Conservation (phyloP, 2,113 vertebrate species). For the Nothobranchius furzeri region DNA sequence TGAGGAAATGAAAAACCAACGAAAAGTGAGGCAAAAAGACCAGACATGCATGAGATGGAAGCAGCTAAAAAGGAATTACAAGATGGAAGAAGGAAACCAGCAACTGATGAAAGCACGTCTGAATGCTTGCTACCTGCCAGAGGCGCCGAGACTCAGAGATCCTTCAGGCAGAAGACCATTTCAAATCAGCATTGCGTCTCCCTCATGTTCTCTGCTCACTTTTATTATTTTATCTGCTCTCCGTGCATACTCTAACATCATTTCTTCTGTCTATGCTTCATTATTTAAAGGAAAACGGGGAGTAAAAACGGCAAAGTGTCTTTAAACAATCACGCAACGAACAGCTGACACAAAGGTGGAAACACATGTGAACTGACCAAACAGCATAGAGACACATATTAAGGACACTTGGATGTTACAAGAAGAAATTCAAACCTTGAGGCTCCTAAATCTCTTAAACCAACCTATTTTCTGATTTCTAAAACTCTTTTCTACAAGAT, state of each 20-base stretch:
- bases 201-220: slow-evolving; percentile 35
- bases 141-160: slow-evolving; percentile 39
- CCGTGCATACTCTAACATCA: slow-evolving; percentile 19
- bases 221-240: slow-evolving; percentile 37
- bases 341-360: neutral
- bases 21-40: slow-evolving; percentile 45
- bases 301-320: neutral
- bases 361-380: neutral
- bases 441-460: slow-evolving; percentile 24
- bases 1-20: slow-evolving; percentile 32
- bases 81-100: slow-evolving; percentile 35
- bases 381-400: neutral
- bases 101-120: slow-evolving; percentile 40
- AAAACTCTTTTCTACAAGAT: slow-evolving; percentile 40
- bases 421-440: slow-evolving; percentile 10
- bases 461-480: slow-evolving; percentile 28
- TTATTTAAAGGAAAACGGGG: slow-evolving; percentile 30
- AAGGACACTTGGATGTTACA: slow-evolving; percentile 13
- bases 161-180: slow-evolving; percentile 46
- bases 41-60: slow-evolving; percentile 28
- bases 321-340: slow-evolving; percentile 7
- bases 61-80: slow-evolving; percentile 31
- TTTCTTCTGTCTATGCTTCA: slow-evolving; percentile 30
- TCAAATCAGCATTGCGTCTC: slow-evolving; percentile 39
- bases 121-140: slow-evolving; percentile 37